A percentile compares a stretch with the other conserved stretches of the same genome.
These are phyloP conservation scores for Holacanthella duospinosa DNA, from an alignment of 2,888 invertebrate species.

Conservation along the genomic window DNA sequence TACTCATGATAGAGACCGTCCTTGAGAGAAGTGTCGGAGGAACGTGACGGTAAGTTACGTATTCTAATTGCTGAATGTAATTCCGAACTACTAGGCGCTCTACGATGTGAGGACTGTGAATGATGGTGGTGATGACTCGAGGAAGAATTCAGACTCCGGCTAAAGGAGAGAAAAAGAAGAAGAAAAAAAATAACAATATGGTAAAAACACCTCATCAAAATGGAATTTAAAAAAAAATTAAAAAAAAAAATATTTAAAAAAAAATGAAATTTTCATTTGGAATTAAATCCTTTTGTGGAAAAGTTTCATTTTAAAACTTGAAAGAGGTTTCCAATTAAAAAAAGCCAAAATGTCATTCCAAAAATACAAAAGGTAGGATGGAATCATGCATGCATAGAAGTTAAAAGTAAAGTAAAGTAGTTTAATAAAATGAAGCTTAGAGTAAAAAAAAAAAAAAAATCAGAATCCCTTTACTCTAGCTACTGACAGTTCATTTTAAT, in stretches of 20 bases:
- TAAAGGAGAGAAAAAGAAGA: background rate
- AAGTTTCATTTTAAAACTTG: too few species aligned
- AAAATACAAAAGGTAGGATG: too few species aligned
- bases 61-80: conserved; percentile 48
- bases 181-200: background rate
- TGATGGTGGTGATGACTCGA: conserved; percentile 21
- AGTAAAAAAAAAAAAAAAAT: too few species aligned
- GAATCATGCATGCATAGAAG: too few species aligned
- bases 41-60: conserved; percentile 75
- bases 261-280: background rate
- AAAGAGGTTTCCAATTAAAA: too few species aligned
- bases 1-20: conserved; percentile 97
- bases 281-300: too few species aligned
- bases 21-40: conserved; percentile 52
- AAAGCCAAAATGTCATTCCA: too few species aligned
- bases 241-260: background rate
- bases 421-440: too few species aligned
- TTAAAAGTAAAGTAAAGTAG: too few species aligned
- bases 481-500: too few species aligned
- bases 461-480: too few species aligned
- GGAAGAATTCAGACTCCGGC: conserved; percentile 17
- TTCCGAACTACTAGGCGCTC: conserved; percentile 29
- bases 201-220: too few species aligned
- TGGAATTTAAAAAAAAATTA: background rate
- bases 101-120: conserved; percentile 26